Evolutionary conservation across 1,140 invertebrate species (phyloP).

Genomic region (Aradophagus sp.): DNA sequence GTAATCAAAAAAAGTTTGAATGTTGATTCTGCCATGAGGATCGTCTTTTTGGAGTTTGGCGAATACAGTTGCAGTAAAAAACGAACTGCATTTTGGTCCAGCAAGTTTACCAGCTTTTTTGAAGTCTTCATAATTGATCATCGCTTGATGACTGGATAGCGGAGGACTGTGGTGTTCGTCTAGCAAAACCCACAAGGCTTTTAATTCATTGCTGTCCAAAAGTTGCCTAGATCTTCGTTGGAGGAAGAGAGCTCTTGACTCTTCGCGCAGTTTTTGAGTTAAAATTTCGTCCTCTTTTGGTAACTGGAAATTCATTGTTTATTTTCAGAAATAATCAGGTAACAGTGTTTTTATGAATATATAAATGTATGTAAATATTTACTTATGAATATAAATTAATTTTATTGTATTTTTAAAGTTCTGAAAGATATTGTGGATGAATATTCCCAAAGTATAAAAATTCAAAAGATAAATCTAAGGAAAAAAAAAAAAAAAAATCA

Average conservation of each 20-base stretch:
- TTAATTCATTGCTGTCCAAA: slow-evolving; percentile 90
- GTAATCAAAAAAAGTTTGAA: slow-evolving; percentile 93
- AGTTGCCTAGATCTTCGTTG: slow-evolving; percentile 88
- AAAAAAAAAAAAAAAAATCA: too few species aligned
- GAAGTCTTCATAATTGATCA: slow-evolving; percentile 91
- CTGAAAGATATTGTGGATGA: too few species aligned
- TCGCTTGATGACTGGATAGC: slow-evolving; percentile 83
- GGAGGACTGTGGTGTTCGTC: slow-evolving; percentile 86
- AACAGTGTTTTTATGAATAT: too few species aligned
- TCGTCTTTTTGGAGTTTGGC: slow-evolving; percentile 89
- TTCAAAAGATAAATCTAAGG: too few species aligned
- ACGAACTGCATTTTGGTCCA: slow-evolving; percentile 79
- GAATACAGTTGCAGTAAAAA: slow-evolving; percentile 90
- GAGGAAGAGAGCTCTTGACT: slow-evolving; percentile 89
- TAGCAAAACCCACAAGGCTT: slow-evolving; percentile 87
- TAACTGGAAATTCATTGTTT: too few species aligned
- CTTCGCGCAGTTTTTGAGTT: slow-evolving; percentile 87
- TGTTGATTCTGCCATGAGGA: slow-evolving; percentile 86
- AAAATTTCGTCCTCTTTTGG: slow-evolving; percentile 85
- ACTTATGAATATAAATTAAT: too few species aligned
- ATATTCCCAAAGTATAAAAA: too few species aligned
- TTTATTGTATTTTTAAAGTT: too few species aligned
- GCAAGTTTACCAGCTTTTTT: slow-evolving; percentile 83
- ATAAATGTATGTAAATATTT: slow-evolving; percentile 5
- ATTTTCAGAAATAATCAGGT: too few species aligned